Conservation (phyloP, 2,113 vertebrate genomes). For the Sceloporus tristichus region DNA sequence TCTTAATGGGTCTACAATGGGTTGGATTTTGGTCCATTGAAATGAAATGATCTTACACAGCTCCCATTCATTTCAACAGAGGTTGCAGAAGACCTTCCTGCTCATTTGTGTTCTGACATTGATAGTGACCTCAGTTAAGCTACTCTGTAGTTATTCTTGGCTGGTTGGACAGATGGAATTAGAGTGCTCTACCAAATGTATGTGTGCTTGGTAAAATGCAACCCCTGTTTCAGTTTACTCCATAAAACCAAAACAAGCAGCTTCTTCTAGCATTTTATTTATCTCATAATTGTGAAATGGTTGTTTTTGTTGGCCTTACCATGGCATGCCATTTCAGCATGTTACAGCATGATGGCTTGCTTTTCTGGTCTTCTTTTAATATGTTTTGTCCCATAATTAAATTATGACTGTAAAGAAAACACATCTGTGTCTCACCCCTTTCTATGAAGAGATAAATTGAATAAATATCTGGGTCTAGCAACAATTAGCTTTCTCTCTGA, state of each 20-base stretch:
- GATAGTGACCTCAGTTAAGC: neutral
- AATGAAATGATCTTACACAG: neutral
- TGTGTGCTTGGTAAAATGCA: neutral
- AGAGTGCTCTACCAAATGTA: slow-evolving; percentile 13
- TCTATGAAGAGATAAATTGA: neutral
- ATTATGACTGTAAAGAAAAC: neutral
- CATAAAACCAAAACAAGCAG: slow-evolving; percentile 2
- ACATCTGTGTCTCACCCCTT: neutral
- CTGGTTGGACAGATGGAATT: neutral
- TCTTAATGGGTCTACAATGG: neutral
- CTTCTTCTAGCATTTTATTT: neutral
- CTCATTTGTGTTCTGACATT: neutral
- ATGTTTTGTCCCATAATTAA: neutral
- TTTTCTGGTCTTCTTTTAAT: neutral
- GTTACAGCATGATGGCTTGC: neutral
- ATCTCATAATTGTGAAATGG: slow-evolving; percentile 17
- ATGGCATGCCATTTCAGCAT: too few relatives aligned
- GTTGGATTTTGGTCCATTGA: neutral
- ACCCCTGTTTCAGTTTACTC: neutral
- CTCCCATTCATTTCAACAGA: neutral
- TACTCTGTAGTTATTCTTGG: neutral
- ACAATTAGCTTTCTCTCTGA: neutral
- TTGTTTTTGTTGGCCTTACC: neutral
- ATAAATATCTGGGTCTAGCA: rapidly evolving
- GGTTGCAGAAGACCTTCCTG: neutral